Evolutionary conservation across 2,888 invertebrate genomes (phyloP).

Genomic region (Caenorhabditis sp.): DNA sequence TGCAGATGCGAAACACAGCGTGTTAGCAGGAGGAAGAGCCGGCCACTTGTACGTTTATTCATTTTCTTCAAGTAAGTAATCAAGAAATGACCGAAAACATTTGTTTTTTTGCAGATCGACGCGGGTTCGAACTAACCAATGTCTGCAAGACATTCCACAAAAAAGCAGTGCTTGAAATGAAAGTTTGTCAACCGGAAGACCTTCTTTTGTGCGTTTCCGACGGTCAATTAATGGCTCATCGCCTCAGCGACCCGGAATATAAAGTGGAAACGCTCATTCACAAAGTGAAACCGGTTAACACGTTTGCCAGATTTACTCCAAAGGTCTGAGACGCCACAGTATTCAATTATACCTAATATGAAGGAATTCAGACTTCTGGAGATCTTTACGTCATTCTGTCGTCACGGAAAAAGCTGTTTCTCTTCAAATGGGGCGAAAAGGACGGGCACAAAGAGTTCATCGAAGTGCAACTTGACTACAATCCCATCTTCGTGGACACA

Average conservation of each 20-base stretch:
- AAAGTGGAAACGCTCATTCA: conserved; percentile 55
- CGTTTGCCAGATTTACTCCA: conserved; percentile 51
- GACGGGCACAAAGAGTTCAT: conserved; percentile 80
- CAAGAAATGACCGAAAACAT: not conserved
- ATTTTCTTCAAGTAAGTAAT: conserved; percentile 37
- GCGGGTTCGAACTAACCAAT: conserved; percentile 51
- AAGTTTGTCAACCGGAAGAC: conserved; percentile 69
- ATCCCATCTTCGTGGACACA: conserved; percentile 48
- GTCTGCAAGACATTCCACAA: conserved; percentile 65
- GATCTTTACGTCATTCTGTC: conserved; percentile 68
- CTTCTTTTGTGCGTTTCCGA: conserved; percentile 72
- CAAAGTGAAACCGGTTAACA: conserved; percentile 57
- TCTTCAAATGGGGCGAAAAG: conserved; percentile 79
- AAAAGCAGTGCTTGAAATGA: conserved; percentile 68
- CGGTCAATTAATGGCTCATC: conserved; percentile 58
- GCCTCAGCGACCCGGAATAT: conserved; percentile 45
- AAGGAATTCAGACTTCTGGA: conserved; percentile 44
- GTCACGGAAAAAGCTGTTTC: conserved; percentile 64
- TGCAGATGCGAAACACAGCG: conserved; percentile 61
- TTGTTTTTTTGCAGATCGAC: conserved; percentile 36
- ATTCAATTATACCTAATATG: not conserved
- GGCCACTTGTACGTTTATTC: conserved; percentile 64
- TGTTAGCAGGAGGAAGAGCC: conserved; percentile 60
- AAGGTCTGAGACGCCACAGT: conserved; percentile 16
- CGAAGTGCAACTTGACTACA: conserved; percentile 65